Base-by-base conservation (phyloP, 2,113 vertebrate genomes). In the Corythaixoides concolor region DNA sequence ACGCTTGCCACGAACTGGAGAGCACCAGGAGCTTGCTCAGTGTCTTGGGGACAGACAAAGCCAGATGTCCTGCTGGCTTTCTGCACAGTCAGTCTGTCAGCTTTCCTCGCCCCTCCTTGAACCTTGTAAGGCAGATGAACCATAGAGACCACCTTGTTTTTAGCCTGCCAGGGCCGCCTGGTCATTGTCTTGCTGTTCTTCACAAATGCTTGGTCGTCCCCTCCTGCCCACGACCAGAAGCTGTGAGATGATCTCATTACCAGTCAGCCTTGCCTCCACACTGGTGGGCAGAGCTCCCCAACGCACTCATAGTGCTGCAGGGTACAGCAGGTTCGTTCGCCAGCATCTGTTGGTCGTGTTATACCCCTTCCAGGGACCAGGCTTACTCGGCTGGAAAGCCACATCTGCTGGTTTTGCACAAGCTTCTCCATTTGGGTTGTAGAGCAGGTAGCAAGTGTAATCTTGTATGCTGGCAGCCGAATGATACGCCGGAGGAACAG, bases 221-320 rank as follows among this genome's bases (percentile, higher is more conserved):
- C 32, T 80, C 39, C 73, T 89, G 32, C 58, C 66, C 33, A 53
- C 0, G 0, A 27, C 16, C 63, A 45, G 62, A 67, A 79, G 35
- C 55, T 85, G 53, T 1, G 0, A 55, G 45, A 35, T 3, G 1
- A 15, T 52, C 26, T 82, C 0, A 0, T 73, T 59, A 28, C 0
- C 4, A 69, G 55, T 56, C 5, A 1, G 45, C 60, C 52, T 78
- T 37, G 26, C 58, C 52, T 72, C n/a, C 53, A 5, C 5, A 0
- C 67, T n/a, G 30, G 14, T 28, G 41, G 18, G 35, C 43, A 85
- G 52, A 59, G 62, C 35, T 79, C 52, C 39, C 23, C 28, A 27
- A 23, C 23, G 26, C 2, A 1, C 43, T 47, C 6, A 0, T 28
- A 26, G 43, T 23, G 45, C 66, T 72, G 37, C 74, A 81, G 41